Base-by-base conservation (phyloP, 2,888 invertebrate species). In the Andrena praecox region DNA sequence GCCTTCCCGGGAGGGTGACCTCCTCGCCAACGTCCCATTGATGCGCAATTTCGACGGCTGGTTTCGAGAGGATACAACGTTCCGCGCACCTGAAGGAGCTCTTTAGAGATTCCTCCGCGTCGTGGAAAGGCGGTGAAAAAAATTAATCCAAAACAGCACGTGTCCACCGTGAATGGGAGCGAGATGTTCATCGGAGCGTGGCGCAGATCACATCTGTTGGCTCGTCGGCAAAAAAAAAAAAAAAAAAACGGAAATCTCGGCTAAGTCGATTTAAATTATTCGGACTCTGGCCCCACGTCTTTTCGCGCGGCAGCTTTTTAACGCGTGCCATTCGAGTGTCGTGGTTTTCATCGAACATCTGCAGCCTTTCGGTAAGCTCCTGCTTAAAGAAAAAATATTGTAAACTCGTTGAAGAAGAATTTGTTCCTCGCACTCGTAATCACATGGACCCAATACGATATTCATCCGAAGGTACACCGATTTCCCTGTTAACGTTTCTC, bases 231-330 rank as follows among this genome's bases (percentile, higher is more conserved):
- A 81, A 78, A 78, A 83, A 79, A 42, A n/a, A n/a, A n/a, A n/a
- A n/a, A n/a, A n/a, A n/a, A 79, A 83, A 77, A 42, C 10, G 35
- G 62, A 74, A 87, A 82, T 86, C 80, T 79, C 76, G 71, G 77
- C 64, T 87, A 89, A 89, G 86, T 86, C 87, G 87, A 83, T 89
- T 87, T 82, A 87, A 89, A 89, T 86, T 87, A 87, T 86, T 81
- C 76, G 67, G 52, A 78, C 67, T 83, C 72, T 85, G 66, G 64
- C 62, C 67, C 50, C 59, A 52, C 67, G 72, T 54, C 64, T 71
- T 74, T 70, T 73, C 70, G 64, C 62, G 60, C 54, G 60, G 24
- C 35, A 33, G 33, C 31, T 56, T 68, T 50, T 35, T 29, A 71
- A 62, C 89, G 77, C 87, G 82, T 87, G 89, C 77, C 80, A 42